These are phyloP conservation scores for Bostrychus sinensis DNA, from an alignment of 2,113 vertebrate genomes.

Conservation along the genomic window DNA sequence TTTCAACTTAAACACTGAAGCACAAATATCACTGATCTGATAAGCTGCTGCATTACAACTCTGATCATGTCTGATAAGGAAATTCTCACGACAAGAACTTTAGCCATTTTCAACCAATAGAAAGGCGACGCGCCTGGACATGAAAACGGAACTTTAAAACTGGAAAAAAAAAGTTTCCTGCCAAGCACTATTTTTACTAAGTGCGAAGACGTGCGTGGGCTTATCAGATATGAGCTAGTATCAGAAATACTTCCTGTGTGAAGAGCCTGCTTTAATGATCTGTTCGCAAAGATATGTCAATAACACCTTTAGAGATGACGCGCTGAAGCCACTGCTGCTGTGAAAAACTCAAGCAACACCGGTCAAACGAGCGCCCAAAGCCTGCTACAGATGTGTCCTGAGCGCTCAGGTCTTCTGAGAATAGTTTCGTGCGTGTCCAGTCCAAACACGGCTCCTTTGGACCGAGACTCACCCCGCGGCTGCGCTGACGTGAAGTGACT, in stretches of 20 bases:
- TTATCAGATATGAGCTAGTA: background rate
- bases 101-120: background rate
- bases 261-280: background rate
- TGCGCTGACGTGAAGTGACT: background rate
- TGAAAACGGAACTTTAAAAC: background rate
- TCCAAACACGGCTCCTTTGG: background rate
- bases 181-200: background rate
- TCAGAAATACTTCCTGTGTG: constrained; percentile 4
- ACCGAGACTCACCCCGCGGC: background rate
- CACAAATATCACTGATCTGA: too few species aligned
- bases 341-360: background rate
- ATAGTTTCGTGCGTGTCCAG: background rate
- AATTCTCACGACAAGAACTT: background rate
- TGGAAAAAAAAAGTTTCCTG: background rate
- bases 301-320: background rate
- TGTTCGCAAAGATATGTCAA: background rate
- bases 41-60: too few species aligned
- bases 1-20: too few species aligned
- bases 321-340: background rate
- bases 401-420: background rate
- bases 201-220: background rate
- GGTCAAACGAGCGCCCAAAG: background rate
- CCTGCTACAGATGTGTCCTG: background rate
- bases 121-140: background rate
- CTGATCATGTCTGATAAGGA: too few species aligned